Evolutionary conservation across 2,113 vertebrate species (phyloP).

Genomic region (Anguilla rostrata): DNA sequence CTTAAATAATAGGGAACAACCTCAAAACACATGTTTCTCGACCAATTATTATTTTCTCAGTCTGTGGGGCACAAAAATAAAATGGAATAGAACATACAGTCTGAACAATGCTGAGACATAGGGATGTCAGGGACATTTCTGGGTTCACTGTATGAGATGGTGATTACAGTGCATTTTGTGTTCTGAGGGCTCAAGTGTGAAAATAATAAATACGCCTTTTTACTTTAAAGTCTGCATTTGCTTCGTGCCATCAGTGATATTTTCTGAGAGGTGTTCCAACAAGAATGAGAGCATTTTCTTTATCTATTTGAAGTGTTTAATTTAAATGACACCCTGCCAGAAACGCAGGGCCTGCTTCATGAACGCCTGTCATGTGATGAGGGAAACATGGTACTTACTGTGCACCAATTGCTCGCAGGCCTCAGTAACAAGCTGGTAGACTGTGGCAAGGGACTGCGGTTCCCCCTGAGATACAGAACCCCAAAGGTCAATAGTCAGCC

Average conservation of each 20-base stretch:
- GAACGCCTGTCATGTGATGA: not conserved
- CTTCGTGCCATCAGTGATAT: not conserved
- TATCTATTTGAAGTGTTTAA: not conserved
- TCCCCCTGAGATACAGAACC: constrained; percentile 76
- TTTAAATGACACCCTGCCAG: not conserved
- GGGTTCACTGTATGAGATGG: too few species aligned
- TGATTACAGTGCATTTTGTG: not conserved
- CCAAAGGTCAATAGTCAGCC: not conserved
- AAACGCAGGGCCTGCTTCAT: not conserved
- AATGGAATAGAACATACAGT: too few species aligned
- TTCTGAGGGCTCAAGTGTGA: not conserved
- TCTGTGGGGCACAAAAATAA: too few species aligned
- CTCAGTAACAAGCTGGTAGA: constrained; percentile 87
- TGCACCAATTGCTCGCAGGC: constrained; percentile 89
- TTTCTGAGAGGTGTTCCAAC: not conserved
- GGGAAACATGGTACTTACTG: constrained; percentile 67
- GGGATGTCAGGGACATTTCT: not conserved
- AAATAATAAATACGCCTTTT: not conserved
- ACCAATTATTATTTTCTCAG: too few species aligned
- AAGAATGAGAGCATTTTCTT: not conserved
- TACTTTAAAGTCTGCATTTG: not conserved
- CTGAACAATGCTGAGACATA: not conserved
- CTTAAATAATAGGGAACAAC: too few species aligned
- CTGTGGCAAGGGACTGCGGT: constrained; percentile 82
- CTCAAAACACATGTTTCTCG: too few species aligned